Conservation (phyloP, 1,140 invertebrate genomes). For the Batillaria attramentaria region DNA sequence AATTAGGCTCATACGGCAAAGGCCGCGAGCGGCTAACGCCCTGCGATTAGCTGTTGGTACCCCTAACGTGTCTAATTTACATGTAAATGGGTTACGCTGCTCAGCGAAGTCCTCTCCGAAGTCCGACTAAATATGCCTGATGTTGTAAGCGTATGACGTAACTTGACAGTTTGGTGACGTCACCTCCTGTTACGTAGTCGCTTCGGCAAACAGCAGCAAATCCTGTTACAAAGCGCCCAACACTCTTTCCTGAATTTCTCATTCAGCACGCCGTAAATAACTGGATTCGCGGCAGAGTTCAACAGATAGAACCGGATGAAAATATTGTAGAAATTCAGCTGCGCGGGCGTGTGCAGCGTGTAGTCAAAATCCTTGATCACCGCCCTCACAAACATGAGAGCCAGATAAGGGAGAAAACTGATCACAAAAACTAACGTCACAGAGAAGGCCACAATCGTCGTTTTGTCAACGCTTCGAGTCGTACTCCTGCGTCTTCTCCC, state of each 20-base stretch:
- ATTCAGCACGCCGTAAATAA: slow-evolving; percentile 42
- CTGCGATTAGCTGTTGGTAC: neutral
- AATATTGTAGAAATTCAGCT: slow-evolving; percentile 35
- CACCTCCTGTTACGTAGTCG: neutral
- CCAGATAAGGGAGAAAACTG: slow-evolving; percentile 48
- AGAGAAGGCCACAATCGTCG: slow-evolving; percentile 44
- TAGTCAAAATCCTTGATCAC: slow-evolving; percentile 39
- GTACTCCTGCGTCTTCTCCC: neutral
- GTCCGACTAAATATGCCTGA: neutral
- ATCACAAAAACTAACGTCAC: slow-evolving; percentile 45
- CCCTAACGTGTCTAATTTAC: neutral
- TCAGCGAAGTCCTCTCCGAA: neutral
- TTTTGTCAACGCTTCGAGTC: slow-evolving; percentile 30
- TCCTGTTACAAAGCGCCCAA: neutral
- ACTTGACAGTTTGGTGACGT: neutral
- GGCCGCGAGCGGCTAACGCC: neutral
- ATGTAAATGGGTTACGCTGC: neutral
- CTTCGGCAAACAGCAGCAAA: neutral
- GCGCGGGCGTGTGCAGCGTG: slow-evolving; percentile 6
- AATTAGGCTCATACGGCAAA: no score
- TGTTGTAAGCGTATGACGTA: neutral
- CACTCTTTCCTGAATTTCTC: slow-evolving; percentile 32
- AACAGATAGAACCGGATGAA: slow-evolving; percentile 43
- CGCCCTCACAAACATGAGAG: slow-evolving; percentile 31
- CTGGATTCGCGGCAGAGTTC: slow-evolving; percentile 37